phyloP scores from a whole-genome alignment of 2,113 vertebrate species.

The Pygoscelis adeliae region DNA sequence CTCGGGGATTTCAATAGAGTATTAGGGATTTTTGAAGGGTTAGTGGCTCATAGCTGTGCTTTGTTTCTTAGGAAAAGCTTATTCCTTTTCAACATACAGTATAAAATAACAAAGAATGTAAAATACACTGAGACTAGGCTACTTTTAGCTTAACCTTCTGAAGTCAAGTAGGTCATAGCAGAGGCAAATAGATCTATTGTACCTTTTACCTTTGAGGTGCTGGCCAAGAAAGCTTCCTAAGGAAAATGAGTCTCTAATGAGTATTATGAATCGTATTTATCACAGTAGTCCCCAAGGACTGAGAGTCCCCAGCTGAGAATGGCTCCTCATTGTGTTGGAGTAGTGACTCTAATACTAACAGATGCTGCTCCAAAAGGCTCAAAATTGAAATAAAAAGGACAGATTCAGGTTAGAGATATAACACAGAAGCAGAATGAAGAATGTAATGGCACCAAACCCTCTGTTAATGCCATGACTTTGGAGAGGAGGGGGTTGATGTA shows the following conservation, averaged over 20 bases:
- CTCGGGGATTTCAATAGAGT: conserved; percentile 37
- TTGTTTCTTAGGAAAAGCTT: conserved; percentile 64
- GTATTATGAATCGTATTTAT: conserved; percentile 57
- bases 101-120: conserved; percentile 62
- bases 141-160: conserved; percentile 63
- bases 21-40: conserved; percentile 61
- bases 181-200: conserved; percentile 51
- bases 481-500: conserved; percentile 16
- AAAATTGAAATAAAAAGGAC: conserved; percentile 28
- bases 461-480: conserved; percentile 12
- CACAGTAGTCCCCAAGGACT: conserved; percentile 41
- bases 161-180: conserved; percentile 57
- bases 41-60: conserved; percentile 56
- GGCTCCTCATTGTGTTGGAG: conserved; percentile 51
- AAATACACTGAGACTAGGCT: conserved; percentile 44
- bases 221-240: conserved; percentile 52
- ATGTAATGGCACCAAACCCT: conserved; percentile 9
- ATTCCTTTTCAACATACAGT: conserved; percentile 47
- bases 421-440: conserved; percentile 19
- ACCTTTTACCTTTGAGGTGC: conserved; percentile 56
- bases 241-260: conserved; percentile 58
- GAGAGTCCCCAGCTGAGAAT: conserved; percentile 59
- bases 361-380: conserved; percentile 49
- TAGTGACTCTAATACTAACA: conserved; percentile 56
- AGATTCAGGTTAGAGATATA: neutral